Percentiles rank a stretch among this genome's conserved stretches.
Conservation (phyloP, 1,140 invertebrate genomes). For the Drosophila ananassae region DNA sequence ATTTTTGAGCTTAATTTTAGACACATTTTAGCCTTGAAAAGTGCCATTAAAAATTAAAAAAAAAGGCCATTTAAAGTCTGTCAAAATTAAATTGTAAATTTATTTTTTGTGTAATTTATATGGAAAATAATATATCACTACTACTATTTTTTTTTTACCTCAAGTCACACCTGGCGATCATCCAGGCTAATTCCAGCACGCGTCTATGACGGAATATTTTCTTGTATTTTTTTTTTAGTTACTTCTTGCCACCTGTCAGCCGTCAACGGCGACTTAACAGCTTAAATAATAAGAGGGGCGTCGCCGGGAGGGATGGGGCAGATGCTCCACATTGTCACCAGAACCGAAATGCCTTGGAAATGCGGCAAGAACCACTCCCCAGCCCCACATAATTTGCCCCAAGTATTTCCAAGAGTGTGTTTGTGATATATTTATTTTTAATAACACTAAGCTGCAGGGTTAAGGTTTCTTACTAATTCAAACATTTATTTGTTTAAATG, state of each 20-base stretch:
- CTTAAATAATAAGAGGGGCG: slow-evolving; percentile 41
- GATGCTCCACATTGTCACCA: slow-evolving; percentile 63
- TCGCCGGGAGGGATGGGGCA: not conserved
- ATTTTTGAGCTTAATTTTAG: not conserved
- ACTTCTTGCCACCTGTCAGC: slow-evolving; percentile 63
- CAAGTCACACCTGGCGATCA: slow-evolving; percentile 7
- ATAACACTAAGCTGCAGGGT: slow-evolving; percentile 32
- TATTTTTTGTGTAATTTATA: not conserved
- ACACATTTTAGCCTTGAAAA: not conserved
- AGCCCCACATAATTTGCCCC: slow-evolving; percentile 65
- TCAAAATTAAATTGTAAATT: no score
- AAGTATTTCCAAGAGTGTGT: slow-evolving; percentile 46
- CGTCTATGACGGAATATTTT: slow-evolving; percentile 58
- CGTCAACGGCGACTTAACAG: slow-evolving; percentile 65
- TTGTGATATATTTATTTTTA: slow-evolving; percentile 67
- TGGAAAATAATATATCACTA: not conserved
- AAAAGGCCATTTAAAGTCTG: not conserved
- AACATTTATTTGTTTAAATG: no score
- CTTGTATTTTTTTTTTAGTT: not conserved
- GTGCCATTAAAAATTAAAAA: not conserved
- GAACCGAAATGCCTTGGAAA: slow-evolving; percentile 53
- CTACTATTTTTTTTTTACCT: not conserved
- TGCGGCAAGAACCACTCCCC: slow-evolving; percentile 28
- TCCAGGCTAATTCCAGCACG: slow-evolving; percentile 66
- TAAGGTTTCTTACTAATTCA: no score